Evolutionary conservation across 2,113 vertebrate genomes (phyloP).

Genomic region (Carassius auratus): DNA sequence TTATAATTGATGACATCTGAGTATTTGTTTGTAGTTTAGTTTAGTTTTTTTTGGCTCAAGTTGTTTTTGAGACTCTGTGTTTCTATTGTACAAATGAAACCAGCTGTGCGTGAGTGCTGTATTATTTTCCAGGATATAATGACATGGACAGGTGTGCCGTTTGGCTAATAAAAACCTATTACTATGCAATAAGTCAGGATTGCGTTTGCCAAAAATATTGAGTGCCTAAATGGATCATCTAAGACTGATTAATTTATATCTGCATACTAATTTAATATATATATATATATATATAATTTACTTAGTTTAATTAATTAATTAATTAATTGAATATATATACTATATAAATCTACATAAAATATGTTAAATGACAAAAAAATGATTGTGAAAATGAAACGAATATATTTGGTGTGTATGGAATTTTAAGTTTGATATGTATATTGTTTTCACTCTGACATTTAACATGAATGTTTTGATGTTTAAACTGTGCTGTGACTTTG

Average conservation of each 20-base stretch:
- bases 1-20: slow-evolving; percentile 6
- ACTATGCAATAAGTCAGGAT: background rate
- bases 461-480: background rate
- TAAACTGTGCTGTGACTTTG: background rate
- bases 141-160: background rate
- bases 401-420: background rate
- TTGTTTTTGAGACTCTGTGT: background rate
- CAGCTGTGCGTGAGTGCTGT: background rate
- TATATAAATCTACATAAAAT: background rate
- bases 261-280: background rate
- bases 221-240: background rate
- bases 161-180: background rate
- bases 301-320: background rate
- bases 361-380: too few species aligned
- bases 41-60: background rate
- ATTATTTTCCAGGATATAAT: background rate
- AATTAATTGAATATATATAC: background rate
- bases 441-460: background rate
- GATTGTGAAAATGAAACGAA: background rate
- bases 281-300: too few species aligned
- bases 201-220: background rate
- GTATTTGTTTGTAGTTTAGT: background rate
- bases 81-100: background rate
- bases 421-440: background rate
- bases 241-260: background rate